These are phyloP conservation scores for Macaria liturata DNA, from an alignment of 2,888 invertebrate genomes.

Conservation along the genomic window DNA sequence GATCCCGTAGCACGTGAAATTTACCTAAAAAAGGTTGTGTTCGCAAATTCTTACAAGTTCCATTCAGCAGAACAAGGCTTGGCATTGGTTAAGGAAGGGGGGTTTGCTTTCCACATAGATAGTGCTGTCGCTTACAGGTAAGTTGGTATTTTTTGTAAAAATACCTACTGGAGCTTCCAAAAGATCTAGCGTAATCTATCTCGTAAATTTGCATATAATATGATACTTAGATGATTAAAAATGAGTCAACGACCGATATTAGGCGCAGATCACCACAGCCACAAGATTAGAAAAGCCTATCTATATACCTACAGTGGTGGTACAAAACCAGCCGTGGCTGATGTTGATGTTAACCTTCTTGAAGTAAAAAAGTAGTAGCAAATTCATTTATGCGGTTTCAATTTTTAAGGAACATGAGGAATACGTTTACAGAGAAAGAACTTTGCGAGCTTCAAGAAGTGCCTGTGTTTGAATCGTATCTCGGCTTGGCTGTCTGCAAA, in stretches of 20 bases:
- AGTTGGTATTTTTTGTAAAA: neutral
- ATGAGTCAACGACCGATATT: too few species aligned
- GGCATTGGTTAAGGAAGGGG: conserved; percentile 83
- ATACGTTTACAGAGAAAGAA: conserved; percentile 85
- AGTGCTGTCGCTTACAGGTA: conserved; percentile 84
- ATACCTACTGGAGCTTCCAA: too few species aligned
- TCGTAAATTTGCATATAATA: too few species aligned
- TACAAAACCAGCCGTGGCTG: too few species aligned
- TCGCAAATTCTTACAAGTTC: conserved; percentile 64
- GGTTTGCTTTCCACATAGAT: conserved; percentile 88
- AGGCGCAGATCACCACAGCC: too few species aligned
- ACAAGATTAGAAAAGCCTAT: too few species aligned
- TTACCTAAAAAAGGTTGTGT: conserved; percentile 82
- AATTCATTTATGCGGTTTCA: neutral
- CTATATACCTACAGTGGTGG: too few species aligned
- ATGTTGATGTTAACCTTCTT: too few species aligned
- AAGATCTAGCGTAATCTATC: too few species aligned
- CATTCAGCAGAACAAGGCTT: conserved; percentile 82
- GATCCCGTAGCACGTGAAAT: conserved; percentile 84
- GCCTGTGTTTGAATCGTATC: conserved; percentile 84
- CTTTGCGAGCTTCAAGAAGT: conserved; percentile 87
- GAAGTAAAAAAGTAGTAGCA: too few species aligned
- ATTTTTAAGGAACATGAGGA: conserved; percentile 81
- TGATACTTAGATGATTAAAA: too few species aligned
- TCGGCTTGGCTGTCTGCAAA: conserved; percentile 82